Conservation (phyloP, 2,888 invertebrate genomes). For the Lutraria lutraria region DNA sequence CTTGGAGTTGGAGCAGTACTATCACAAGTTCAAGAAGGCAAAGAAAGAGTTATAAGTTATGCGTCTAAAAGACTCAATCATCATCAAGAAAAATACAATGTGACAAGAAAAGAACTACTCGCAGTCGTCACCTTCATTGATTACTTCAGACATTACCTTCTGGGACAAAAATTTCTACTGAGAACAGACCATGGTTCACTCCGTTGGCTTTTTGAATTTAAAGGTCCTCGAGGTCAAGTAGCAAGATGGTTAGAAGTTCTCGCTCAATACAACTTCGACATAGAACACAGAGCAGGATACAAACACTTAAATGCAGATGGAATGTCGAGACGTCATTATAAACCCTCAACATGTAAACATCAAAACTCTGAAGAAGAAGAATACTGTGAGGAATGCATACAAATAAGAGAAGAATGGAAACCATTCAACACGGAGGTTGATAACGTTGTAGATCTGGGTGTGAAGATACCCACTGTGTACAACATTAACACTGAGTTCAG, state of each 20-base stretch:
- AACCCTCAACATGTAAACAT: no score
- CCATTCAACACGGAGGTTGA: slow-evolving; percentile 6
- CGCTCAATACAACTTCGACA: not conserved
- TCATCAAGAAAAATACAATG: not conserved
- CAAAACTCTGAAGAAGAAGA: no score
- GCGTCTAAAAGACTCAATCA: not conserved
- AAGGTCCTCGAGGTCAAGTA: not conserved
- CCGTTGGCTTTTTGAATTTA: not conserved
- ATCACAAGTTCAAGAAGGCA: not conserved
- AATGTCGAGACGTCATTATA: slow-evolving; percentile 8
- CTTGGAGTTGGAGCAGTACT: slow-evolving; percentile 48
- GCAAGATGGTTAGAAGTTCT: not conserved
- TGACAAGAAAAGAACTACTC: slow-evolving; percentile 24
- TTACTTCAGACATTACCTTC: slow-evolving; percentile 35
- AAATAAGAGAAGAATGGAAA: not conserved
- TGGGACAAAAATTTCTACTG: no score
- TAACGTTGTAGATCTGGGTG: slow-evolving; percentile 15
- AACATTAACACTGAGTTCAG: no score
- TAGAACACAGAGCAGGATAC: slow-evolving; percentile 31
- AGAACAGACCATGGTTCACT: slow-evolving; percentile 36
- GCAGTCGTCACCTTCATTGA: slow-evolving; percentile 29
- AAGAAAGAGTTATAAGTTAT: not conserved
- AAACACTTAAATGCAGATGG: slow-evolving; percentile 40
- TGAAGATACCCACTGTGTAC: not conserved
- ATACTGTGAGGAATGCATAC: not conserved